Conservation (phyloP, 1,140 invertebrate genomes). For the Lepidurus arcticus region DNA sequence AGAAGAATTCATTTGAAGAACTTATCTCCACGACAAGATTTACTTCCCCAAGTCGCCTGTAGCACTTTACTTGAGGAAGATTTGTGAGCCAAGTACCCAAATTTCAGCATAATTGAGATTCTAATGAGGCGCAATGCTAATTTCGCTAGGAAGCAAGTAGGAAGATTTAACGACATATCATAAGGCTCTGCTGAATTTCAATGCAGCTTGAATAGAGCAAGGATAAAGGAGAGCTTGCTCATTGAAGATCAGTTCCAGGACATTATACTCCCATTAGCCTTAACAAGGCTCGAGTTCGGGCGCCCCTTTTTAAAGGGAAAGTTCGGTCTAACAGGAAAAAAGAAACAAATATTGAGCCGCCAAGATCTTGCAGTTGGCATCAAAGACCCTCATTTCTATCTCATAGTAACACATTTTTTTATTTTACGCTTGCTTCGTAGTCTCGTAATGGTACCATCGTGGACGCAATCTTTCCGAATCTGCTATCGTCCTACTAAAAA, state of each 20-base stretch:
- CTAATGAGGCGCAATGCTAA: slow-evolving; percentile 12
- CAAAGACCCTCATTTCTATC: too few relatives aligned
- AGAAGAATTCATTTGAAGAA: not conserved
- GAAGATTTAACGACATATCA: not conserved
- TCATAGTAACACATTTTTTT: too few relatives aligned
- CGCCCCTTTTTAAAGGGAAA: not conserved
- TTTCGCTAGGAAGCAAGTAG: not conserved
- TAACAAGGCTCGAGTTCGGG: not conserved
- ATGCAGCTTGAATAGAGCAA: not conserved
- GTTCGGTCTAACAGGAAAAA: not conserved
- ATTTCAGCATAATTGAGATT: not conserved
- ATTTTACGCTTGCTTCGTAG: too few relatives aligned
- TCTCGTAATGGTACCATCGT: too few relatives aligned
- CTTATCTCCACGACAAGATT: not conserved
- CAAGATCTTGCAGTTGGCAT: too few relatives aligned
- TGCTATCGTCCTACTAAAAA: too few relatives aligned
- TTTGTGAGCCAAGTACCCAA: not conserved
- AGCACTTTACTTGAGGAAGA: not conserved
- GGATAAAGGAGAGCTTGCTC: not conserved
- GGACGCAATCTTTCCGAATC: too few relatives aligned
- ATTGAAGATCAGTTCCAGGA: not conserved
- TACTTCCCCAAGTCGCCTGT: not conserved
- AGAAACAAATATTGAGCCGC: not conserved
- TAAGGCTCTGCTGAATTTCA: not conserved
- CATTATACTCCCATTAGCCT: not conserved